These are phyloP conservation scores for Drosophila santomea DNA, from an alignment of 1,140 invertebrate genomes.

Conservation along the genomic window DNA sequence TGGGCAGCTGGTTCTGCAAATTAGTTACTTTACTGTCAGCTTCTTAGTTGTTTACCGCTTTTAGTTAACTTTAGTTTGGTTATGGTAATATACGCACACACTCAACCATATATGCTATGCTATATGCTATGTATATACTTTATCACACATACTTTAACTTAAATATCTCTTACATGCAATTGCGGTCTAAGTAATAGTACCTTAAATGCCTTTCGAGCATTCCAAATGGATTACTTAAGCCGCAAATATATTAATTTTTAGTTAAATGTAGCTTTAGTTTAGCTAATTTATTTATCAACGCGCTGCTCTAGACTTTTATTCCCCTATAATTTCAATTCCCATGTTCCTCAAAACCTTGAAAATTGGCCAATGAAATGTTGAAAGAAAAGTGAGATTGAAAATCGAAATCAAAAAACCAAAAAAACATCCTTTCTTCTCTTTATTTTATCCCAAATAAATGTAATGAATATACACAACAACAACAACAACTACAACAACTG, in stretches of 20 bases:
- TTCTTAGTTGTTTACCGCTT: constrained; percentile 14
- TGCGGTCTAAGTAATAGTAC: not conserved
- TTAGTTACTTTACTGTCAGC: not conserved
- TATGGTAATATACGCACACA: constrained; percentile 18
- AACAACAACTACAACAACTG: constrained; percentile 40
- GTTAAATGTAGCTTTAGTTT: constrained; percentile 11
- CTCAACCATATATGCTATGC: not conserved
- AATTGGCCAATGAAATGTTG: constrained; percentile 35
- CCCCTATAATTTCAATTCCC: not conserved
- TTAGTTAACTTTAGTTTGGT: constrained; percentile 26
- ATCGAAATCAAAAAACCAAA: constrained; percentile 14
- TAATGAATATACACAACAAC: constrained; percentile 32
- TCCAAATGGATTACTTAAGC: not conserved
- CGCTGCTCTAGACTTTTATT: constrained; percentile 22
- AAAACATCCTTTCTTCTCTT: constrained; percentile 31
- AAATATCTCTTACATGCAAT: not conserved
- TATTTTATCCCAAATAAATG: constrained; percentile 38
- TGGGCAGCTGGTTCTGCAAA: constrained; percentile 2
- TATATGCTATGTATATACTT: not conserved
- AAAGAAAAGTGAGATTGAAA: not conserved
- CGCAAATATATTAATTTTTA: constrained; percentile 4
- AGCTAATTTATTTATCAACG: constrained; percentile 12
- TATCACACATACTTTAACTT: not conserved
- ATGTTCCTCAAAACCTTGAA: not conserved
- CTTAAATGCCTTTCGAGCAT: not conserved